Conservation (phyloP, 2,888 invertebrate species). For the Ligdia adustata region DNA sequence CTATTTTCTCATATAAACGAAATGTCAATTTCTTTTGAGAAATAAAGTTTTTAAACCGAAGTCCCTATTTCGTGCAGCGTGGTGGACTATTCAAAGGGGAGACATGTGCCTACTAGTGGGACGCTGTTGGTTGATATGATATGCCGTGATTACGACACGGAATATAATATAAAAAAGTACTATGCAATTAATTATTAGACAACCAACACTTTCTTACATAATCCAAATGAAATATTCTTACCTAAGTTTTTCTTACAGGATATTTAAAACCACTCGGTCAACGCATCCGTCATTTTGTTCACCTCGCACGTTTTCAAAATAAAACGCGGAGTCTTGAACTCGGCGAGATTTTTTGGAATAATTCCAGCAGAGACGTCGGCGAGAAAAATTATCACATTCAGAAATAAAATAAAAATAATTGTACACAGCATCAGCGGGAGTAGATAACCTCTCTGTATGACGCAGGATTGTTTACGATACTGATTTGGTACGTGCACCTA, state of each 20-base stretch:
- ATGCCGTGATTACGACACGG: no score
- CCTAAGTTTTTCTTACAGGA: conserved; percentile 5
- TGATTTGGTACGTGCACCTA: not conserved
- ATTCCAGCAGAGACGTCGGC: conserved; percentile 60
- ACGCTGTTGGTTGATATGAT: no score
- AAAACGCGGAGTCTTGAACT: conserved; percentile 52
- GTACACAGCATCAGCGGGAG: conserved; percentile 29
- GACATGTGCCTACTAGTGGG: no score
- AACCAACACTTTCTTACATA: no score
- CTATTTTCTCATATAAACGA: no score
- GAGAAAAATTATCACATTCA: conserved; percentile 41
- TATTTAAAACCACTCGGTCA: conserved; percentile 15
- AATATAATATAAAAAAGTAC: no score
- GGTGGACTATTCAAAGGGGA: no score
- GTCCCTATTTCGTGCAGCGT: no score
- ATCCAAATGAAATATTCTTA: no score
- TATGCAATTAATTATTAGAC: no score
- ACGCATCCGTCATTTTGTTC: conserved; percentile 30
- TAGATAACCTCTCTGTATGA: conserved; percentile 24
- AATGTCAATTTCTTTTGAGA: no score
- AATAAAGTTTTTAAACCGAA: no score
- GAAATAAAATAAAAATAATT: conserved; percentile 48
- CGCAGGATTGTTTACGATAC: conserved; percentile 22
- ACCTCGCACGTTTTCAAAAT: conserved; percentile 26
- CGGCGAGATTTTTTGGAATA: conserved; percentile 68